Conservation (phyloP, 1,140 invertebrate species). For the Asobara japonica region DNA sequence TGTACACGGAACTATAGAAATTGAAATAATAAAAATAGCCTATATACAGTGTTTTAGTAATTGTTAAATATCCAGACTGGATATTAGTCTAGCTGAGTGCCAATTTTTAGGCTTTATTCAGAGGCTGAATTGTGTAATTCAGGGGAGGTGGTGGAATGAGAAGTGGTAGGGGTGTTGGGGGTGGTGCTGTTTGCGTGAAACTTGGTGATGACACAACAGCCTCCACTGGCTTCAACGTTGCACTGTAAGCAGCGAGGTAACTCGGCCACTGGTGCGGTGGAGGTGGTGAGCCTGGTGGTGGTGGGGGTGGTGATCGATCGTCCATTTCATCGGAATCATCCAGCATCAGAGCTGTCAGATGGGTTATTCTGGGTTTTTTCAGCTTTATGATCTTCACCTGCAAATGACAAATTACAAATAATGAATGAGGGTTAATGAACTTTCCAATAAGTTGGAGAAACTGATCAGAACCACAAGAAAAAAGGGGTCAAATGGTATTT, state of each 20-base stretch:
- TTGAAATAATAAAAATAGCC: not conserved
- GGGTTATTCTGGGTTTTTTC: constrained; percentile 58
- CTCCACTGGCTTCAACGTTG: constrained; percentile 35
- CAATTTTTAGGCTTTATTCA: constrained; percentile 55
- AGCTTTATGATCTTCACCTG: constrained; percentile 60
- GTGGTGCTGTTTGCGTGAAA: constrained; percentile 50
- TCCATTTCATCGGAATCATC: constrained; percentile 67
- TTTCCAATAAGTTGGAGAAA: too few species aligned
- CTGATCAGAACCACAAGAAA: constrained; percentile 23
- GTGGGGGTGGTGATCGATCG: constrained; percentile 68
- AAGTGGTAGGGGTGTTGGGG: constrained; percentile 61
- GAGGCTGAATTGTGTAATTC: constrained; percentile 63
- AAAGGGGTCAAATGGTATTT: too few species aligned
- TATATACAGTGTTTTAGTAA: not conserved
- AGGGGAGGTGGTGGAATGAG: constrained; percentile 62
- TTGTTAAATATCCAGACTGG: not conserved
- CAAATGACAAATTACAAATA: constrained; percentile 16
- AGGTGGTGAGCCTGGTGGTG: constrained; percentile 69
- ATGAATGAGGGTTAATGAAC: too few species aligned
- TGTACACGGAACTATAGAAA: not conserved
- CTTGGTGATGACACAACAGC: constrained; percentile 25
- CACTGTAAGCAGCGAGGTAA: constrained; percentile 59
- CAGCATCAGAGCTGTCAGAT: constrained; percentile 56
- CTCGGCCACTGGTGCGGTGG: constrained; percentile 68
- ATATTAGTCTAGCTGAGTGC: not conserved